These are phyloP conservation scores for Anser brachyrhynchus DNA, from an alignment of 2,113 vertebrate genomes.

Conservation along the genomic window DNA sequence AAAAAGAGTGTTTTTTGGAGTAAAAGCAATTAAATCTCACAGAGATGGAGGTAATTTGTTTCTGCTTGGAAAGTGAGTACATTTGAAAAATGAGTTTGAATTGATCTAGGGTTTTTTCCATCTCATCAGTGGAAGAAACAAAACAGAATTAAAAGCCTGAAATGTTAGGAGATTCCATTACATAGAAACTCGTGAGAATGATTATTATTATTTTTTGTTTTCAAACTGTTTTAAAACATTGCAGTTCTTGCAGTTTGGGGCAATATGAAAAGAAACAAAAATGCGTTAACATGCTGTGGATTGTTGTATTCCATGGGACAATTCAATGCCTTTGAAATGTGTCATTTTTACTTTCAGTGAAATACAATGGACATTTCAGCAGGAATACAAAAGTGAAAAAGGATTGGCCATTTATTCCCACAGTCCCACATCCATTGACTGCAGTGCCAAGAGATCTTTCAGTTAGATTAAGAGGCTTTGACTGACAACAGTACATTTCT, in stretches of 20 bases:
- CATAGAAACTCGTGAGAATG: constrained; percentile 37
- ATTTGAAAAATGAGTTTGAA: constrained; percentile 52
- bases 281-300: background rate
- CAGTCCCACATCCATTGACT: background rate
- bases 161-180: constrained; percentile 1
- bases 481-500: constrained; percentile 40
- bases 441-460: background rate
- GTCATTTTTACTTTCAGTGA: constrained; percentile 49
- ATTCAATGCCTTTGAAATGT: constrained; percentile 25
- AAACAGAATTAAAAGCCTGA: constrained; percentile 38
- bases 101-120: constrained; percentile 41
- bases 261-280: constrained; percentile 1
- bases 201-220: background rate
- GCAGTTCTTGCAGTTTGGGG: background rate
- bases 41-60: constrained; percentile 46
- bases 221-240: background rate
- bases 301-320: constrained; percentile 27
- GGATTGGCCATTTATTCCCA: constrained; percentile 36
- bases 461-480: constrained; percentile 47
- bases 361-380: constrained; percentile 59
- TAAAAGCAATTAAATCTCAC: constrained; percentile 28
- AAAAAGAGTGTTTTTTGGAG: constrained; percentile 10
- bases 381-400: constrained; percentile 44
- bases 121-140: constrained; percentile 34
- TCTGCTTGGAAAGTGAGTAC: constrained; percentile 32